These are phyloP conservation scores for Leptothorax acervorum DNA, from an alignment of 2,888 invertebrate genomes.

Conservation along the genomic window DNA sequence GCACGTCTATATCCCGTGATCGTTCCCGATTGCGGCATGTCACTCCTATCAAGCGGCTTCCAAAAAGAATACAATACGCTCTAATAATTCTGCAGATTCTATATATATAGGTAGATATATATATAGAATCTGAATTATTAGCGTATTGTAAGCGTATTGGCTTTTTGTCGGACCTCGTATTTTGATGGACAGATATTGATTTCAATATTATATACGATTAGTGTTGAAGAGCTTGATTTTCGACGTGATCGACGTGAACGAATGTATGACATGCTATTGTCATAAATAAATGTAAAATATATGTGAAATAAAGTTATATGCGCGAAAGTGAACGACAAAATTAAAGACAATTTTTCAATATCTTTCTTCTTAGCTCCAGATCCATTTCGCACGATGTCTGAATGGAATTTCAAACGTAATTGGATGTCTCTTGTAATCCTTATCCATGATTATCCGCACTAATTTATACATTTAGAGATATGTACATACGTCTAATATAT, in stretches of 20 bases:
- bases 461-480: slow-evolving; percentile 31
- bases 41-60: not conserved
- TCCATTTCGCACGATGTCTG: not conserved
- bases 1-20: not conserved
- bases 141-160: not conserved
- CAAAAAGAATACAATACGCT: not conserved
- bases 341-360: not conserved
- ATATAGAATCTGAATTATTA: too few relatives aligned
- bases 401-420: not conserved
- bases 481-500: slow-evolving; percentile 12
- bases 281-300: not conserved
- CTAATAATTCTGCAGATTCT: not conserved
- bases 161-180: not conserved
- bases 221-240: not conserved
- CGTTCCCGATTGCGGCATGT: not conserved
- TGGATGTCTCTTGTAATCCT: not conserved
- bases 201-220: not conserved
- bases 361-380: not conserved
- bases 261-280: not conserved
- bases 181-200: not conserved
- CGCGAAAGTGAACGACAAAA: not conserved
- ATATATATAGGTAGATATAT: not conserved
- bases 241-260: not conserved
- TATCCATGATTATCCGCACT: not conserved
- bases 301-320: not conserved